Conservation (phyloP, 2,113 vertebrate species). For the Sakesphorus luctuosus region DNA sequence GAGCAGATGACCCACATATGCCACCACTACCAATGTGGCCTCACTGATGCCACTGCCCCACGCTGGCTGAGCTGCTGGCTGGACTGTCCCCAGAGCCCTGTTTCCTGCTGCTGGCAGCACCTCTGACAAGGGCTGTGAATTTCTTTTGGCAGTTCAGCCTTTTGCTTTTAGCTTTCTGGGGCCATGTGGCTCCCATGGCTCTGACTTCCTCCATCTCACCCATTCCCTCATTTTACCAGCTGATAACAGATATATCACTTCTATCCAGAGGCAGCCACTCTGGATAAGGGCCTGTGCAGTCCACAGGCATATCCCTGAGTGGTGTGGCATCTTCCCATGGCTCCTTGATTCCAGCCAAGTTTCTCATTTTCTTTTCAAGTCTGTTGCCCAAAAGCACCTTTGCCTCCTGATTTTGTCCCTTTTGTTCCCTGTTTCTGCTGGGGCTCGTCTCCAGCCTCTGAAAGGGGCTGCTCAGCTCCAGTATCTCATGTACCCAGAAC, state of each 20-base stretch:
- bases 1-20: not conserved
- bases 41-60: rapidly evolving
- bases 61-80: rapidly evolving
- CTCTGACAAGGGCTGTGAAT: not conserved
- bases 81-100: not conserved
- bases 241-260: not conserved
- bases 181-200: not conserved
- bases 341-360: not conserved
- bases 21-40: not conserved
- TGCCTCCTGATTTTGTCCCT: rapidly evolving
- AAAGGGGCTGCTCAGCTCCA: not conserved
- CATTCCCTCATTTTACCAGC: rapidly evolving
- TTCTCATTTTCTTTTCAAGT: rapidly evolving
- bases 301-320: rapidly evolving
- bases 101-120: not conserved
- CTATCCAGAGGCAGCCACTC: not conserved
- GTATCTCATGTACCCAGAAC: rapidly evolving
- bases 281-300: not conserved
- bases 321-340: rapidly evolving
- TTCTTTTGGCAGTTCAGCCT: not conserved
- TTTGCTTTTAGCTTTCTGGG: rapidly evolving
- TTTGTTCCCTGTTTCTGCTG: not conserved
- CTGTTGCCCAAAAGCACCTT: not conserved
- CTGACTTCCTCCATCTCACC: not conserved
- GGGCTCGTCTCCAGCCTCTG: rapidly evolving